Evolutionary conservation across 2,797 vertebrate species (phyloP).

Genomic region (Graptemys geographica): DNA sequence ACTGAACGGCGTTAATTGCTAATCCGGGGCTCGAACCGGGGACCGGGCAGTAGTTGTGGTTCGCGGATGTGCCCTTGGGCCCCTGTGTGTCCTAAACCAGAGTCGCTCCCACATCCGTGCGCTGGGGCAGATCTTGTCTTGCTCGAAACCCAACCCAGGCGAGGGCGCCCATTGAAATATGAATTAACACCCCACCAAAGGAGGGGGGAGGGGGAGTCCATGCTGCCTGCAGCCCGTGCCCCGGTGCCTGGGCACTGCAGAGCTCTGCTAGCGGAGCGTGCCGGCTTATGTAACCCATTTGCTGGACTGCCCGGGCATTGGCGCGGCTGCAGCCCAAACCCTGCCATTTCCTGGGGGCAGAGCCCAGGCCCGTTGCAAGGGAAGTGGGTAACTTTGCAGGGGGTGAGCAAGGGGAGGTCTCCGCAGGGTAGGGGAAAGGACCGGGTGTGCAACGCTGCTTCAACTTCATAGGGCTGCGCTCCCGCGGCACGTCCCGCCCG

Average conservation of each 20-base stretch:
- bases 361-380: background rate
- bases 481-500: slow-evolving; percentile 62
- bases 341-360: background rate
- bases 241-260: background rate
- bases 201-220: no score
- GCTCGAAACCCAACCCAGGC: background rate
- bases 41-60: background rate
- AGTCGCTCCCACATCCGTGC: no score
- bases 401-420: no score
- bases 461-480: slow-evolving; percentile 52
- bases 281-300: slow-evolving; percentile 49
- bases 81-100: no score
- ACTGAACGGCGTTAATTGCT: background rate
- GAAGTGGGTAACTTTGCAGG: slow-evolving; percentile 53
- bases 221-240: background rate
- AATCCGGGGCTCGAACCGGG: background rate
- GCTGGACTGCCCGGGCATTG: slow-evolving; percentile 13
- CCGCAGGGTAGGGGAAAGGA: no score
- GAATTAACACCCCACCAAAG: no score
- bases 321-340: accelerated
- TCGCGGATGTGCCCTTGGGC: no score
- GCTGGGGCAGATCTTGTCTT: no score
- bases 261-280: background rate
- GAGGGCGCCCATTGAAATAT: no score
- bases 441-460: background rate